Evolutionary conservation across 2,888 invertebrate species (phyloP).

Genomic region (Flexamia atlantica): DNA sequence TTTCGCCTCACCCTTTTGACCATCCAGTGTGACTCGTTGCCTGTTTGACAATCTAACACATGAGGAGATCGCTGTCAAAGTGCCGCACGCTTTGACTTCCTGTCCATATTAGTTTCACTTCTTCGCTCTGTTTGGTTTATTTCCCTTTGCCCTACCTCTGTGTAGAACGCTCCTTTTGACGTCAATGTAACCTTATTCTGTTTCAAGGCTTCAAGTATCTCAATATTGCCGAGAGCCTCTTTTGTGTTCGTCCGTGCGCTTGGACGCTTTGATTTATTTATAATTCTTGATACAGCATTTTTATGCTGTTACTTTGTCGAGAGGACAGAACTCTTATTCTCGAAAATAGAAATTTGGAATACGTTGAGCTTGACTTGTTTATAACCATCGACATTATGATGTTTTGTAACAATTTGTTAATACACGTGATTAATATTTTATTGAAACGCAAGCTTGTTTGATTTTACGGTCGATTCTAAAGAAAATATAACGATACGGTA

Average conservation of each 20-base stretch:
- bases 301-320: too few relatives aligned
- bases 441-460: too few relatives aligned
- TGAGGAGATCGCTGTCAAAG: slow-evolving; percentile 27
- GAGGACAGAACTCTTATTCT: too few relatives aligned
- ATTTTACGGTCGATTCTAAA: too few relatives aligned
- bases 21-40: slow-evolving; percentile 3
- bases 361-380: too few relatives aligned
- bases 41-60: slow-evolving; percentile 38
- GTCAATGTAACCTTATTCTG: slow-evolving; percentile 25
- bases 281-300: background rate
- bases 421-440: too few relatives aligned
- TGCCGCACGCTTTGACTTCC: slow-evolving; percentile 34
- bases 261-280: slow-evolving; percentile 2
- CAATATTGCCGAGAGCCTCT: slow-evolving; percentile 1
- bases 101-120: slow-evolving; percentile 43
- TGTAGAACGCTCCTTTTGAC: slow-evolving; percentile 23
- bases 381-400: too few relatives aligned
- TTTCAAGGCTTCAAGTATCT: slow-evolving; percentile 18
- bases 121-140: slow-evolving; percentile 35
- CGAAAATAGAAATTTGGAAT: too few relatives aligned
- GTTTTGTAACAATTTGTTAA: too few relatives aligned
- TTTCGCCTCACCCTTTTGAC: slow-evolving; percentile 14
- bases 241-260: background rate
- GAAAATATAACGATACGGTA: too few relatives aligned
- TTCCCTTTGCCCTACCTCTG: slow-evolving; percentile 23